Conservation (phyloP, 2,113 vertebrate genomes). For the Oncorhynchus keta region DNA sequence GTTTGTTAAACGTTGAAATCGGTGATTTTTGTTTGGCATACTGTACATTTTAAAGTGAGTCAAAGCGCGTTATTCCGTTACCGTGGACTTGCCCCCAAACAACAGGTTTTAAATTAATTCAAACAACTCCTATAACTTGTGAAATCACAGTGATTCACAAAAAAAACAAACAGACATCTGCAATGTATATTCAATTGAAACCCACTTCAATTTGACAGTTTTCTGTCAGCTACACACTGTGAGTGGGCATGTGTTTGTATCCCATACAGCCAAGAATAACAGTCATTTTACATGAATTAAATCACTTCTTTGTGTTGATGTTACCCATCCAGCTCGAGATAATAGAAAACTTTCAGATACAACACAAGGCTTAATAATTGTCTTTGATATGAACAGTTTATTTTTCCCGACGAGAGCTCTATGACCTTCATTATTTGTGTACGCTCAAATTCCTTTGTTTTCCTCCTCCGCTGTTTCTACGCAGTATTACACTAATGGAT, state of each 20-base stretch:
- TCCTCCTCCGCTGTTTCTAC: slow-evolving; percentile 5
- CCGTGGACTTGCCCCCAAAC: no score
- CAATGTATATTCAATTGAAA: not conserved
- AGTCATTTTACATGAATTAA: slow-evolving; percentile 17
- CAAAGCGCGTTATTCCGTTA: no score
- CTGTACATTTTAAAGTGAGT: no score
- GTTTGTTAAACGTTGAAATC: no score
- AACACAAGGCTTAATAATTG: slow-evolving; percentile 6
- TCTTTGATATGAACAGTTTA: slow-evolving; percentile 7
- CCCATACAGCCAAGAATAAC: not conserved
- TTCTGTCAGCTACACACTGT: not conserved
- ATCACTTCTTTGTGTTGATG: slow-evolving; percentile 13
- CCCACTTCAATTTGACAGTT: not conserved
- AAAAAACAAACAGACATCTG: not conserved
- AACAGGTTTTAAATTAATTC: no score
- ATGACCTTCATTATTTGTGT: not conserved
- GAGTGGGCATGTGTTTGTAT: not conserved
- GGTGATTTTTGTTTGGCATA: no score
- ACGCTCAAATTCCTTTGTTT: not conserved
- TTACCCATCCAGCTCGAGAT: slow-evolving; percentile 9
- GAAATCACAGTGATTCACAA: no score
- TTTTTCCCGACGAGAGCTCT: slow-evolving; percentile 9
- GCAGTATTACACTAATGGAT: slow-evolving; percentile 2
- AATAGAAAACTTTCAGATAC: slow-evolving; percentile 18
- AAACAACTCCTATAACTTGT: not conserved